Base-by-base conservation (phyloP, 2,888 invertebrate genomes). In the Drosophila kokeensis region DNA sequence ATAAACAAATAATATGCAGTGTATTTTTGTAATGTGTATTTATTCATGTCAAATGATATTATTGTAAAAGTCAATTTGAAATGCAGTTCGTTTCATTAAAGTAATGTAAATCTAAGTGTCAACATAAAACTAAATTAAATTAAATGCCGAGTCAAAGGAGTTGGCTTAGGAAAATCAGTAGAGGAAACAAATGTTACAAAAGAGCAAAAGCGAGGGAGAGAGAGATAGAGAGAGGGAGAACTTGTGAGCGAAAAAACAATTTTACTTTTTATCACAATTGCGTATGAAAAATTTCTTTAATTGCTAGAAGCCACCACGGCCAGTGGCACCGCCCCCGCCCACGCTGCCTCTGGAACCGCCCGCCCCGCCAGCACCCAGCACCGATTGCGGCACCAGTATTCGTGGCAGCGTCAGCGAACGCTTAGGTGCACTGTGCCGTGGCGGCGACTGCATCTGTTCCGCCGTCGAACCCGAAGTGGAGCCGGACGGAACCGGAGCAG, bases 261-360 rank as follows among this genome's bases (percentile, higher is more conserved):
- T 85, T 89, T 82, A 86, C 81, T 91, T 92, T 92, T 91, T 91
- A 91, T 91, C 91, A 91, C 91, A 91, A 91, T 91, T 92, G 86
- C 91, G 91, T 89, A 91, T 90, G 90, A 91, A 91, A 88, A 92
- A 90, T 86, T 91, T 91, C 90, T 91, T 91, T 92, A 92, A 91
- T 82, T 91, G 92, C 91, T 92, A 92, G 89, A 92, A 91, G 76
- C 91, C 83, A 65, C 92, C 81, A 73, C 91, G 91, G 38, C 88
- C 77, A 76, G 59, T 66, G 38, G 67, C 45, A 32, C 66, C 52
- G 24, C 76, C 71, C 6, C 79, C 73, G 53, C 78, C 53, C 8
- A 72, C 72, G 21, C 64, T 57, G 10, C 80, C 75, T 27, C 80
- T 66, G n/a, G 76, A 55, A 27, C 68, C 30, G 10, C 75, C 73